Percentiles rank a stretch among this genome's conserved stretches.
Conservation (phyloP, 2,113 vertebrate species). For the Rallus limicola region DNA sequence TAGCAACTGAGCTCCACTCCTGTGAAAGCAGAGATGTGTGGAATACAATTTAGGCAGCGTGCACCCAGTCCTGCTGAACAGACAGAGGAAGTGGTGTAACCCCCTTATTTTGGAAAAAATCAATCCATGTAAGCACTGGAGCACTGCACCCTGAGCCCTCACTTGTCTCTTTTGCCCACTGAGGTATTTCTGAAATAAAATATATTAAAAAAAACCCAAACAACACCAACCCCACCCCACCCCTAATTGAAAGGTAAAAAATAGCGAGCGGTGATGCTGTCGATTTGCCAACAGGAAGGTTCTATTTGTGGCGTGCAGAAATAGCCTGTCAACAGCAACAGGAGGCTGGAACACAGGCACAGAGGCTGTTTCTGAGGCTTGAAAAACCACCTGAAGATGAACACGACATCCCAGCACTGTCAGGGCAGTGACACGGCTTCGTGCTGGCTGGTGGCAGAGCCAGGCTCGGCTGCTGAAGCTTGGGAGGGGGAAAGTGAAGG, state of each 20-base stretch:
- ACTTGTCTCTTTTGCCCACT: not conserved
- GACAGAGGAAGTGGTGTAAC: not conserved
- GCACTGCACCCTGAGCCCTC: not conserved
- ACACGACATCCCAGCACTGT: rapidly evolving
- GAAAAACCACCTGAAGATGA: not conserved
- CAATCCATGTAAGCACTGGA: not conserved
- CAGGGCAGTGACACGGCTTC: not conserved
- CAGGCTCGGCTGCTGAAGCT: not conserved
- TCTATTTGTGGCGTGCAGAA: not conserved
- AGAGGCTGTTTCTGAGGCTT: not conserved
- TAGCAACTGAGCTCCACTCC: not conserved
- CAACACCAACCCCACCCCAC: too few species aligned
- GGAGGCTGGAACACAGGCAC: not conserved
- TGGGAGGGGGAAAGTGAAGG: rapidly evolving
- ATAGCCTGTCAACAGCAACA: not conserved
- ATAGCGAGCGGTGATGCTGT: not conserved
- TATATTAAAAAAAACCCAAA: not conserved
- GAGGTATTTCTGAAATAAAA: not conserved
- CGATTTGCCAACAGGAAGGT: not conserved
- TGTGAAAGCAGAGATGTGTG: not conserved
- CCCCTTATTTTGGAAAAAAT: not conserved
- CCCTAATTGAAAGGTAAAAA: not conserved
- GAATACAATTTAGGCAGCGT: not conserved
- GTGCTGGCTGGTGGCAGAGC: not conserved
- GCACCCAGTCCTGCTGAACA: not conserved